Conservation (phyloP, 2,888 invertebrate species). For the Dexiosoma caninum region DNA sequence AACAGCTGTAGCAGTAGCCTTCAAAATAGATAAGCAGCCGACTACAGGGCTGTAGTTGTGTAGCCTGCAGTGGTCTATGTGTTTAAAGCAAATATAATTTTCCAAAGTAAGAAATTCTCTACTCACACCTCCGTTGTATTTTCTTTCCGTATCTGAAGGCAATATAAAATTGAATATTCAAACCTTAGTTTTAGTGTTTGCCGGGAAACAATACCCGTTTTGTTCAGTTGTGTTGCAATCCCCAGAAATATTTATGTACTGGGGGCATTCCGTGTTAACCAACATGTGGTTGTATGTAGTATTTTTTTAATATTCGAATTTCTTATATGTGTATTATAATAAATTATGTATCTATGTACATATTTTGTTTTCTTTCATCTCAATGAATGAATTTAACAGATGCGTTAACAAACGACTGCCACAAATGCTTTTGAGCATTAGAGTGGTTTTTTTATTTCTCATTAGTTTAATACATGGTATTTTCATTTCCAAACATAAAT, state of each 20-base stretch:
- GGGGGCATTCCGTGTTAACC: slow-evolving; percentile 9
- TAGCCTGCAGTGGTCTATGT: too few relatives aligned
- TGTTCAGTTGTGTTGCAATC: slow-evolving; percentile 12
- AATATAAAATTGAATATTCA: too few relatives aligned
- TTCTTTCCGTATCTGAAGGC: too few relatives aligned
- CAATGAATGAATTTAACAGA: slow-evolving; percentile 56
- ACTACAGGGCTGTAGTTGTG: too few relatives aligned
- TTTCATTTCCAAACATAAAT: not conserved
- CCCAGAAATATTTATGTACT: slow-evolving; percentile 3
- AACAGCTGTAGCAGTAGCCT: too few relatives aligned
- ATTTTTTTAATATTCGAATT: not conserved
- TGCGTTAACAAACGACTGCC: slow-evolving; percentile 57
- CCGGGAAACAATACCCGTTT: not conserved
- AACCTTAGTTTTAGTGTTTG: too few relatives aligned
- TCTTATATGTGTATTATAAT: not conserved
- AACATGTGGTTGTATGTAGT: slow-evolving; percentile 50
- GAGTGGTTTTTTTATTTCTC: not conserved
- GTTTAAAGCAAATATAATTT: too few relatives aligned
- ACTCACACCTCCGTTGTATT: too few relatives aligned
- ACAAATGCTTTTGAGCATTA: slow-evolving; percentile 46
- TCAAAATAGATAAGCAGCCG: too few relatives aligned
- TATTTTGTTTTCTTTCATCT: not conserved
- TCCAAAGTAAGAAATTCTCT: too few relatives aligned
- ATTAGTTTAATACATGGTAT: not conserved
- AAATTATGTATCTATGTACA: not conserved